These are phyloP conservation scores for Porites australiensis DNA, from an alignment of 64 coral and sea anemone genomes.

Conservation along the genomic window DNA sequence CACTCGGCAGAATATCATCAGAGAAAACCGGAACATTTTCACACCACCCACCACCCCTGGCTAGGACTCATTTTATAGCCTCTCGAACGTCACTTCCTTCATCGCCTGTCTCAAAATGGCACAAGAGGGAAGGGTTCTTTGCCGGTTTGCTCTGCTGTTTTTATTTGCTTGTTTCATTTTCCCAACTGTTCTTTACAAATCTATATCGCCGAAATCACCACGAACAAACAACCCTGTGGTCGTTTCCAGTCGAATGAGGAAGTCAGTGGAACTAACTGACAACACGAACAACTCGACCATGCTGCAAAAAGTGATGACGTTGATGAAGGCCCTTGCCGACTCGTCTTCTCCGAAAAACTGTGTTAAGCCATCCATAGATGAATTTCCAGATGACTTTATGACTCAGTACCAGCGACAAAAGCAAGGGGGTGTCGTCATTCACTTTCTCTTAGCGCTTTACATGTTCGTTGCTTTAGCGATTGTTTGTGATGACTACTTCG, in stretches of 20 bases:
- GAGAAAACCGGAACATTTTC: too few relatives aligned
- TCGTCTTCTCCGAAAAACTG: constrained; percentile 56
- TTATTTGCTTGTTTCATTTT: constrained; percentile 5
- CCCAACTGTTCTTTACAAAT: constrained; percentile 20
- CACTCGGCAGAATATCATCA: too few relatives aligned
- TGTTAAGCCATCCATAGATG: constrained; percentile 85
- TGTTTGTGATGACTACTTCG: constrained; percentile 92
- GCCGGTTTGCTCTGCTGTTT: neutral
- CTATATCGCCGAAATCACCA: neutral
- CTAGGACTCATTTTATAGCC: neutral
- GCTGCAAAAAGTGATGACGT: neutral
- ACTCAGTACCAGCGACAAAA: constrained; percentile 68
- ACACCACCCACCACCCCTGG: too few relatives aligned
- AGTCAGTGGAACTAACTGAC: neutral
- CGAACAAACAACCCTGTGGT: neutral
- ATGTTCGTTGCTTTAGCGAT: constrained; percentile 84
- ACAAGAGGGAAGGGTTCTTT: neutral
- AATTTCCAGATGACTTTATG: constrained; percentile 93
- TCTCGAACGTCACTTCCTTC: neutral
- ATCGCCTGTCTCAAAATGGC: neutral
- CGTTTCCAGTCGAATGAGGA: neutral
- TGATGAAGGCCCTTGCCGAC: neutral
- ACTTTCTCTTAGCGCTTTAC: constrained; percentile 79
- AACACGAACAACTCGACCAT: neutral
- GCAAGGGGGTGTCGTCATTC: constrained; percentile 77